phyloP scores from a whole-genome alignment of 2,113 vertebrate genomes.

The Hymenochirus boettgeri region DNA sequence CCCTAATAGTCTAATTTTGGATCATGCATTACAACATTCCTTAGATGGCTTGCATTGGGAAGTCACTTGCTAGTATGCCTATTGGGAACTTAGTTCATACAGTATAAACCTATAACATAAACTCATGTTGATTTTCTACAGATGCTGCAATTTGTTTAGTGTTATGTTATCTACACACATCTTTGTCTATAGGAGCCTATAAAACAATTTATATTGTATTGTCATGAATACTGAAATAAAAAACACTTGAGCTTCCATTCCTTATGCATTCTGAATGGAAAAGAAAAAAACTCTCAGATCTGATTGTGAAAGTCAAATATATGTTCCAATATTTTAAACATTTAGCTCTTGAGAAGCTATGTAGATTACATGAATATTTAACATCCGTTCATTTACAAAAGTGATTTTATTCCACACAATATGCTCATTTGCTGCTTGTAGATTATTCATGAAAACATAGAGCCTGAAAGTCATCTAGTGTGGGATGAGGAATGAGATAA shows the following conservation, averaged over 20 bases:
- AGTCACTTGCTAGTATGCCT: too few species aligned
- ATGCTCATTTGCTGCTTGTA: constrained; percentile 27
- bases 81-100: too few species aligned
- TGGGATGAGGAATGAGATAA: not conserved
- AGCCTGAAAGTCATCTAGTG: constrained; percentile 20
- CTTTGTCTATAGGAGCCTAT: too few species aligned
- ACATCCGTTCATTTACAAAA: constrained; percentile 36
- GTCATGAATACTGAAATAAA: not conserved
- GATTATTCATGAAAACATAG: constrained; percentile 38
- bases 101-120: too few species aligned
- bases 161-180: too few species aligned
- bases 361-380: constrained; percentile 39
- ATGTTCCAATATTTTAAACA: constrained; percentile 35
- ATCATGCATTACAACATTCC: too few species aligned
- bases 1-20: too few species aligned
- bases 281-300: not conserved
- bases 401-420: constrained; percentile 39
- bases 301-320: constrained; percentile 16
- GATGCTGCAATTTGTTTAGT: too few species aligned
- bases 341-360: constrained; percentile 33
- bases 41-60: too few species aligned
- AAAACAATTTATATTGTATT: not conserved
- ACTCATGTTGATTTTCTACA: too few species aligned
- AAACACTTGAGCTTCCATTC: not conserved
- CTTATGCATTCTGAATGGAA: not conserved